Base-by-base conservation (phyloP, 1,140 invertebrate genomes). In the Drosophila novamexicana region DNA sequence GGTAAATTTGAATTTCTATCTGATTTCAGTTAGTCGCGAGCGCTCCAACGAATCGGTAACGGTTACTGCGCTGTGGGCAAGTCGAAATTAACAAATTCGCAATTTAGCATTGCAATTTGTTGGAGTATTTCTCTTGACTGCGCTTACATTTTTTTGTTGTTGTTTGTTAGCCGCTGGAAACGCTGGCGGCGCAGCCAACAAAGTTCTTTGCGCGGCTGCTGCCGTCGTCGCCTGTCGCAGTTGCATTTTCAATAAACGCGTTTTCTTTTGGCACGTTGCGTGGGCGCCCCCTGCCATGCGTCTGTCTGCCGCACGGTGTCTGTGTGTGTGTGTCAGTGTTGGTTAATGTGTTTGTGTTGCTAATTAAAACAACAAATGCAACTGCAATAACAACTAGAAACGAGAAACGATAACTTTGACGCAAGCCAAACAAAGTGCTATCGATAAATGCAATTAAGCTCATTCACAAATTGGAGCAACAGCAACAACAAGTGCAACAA, bases 331-430 rank as follows among this genome's bases (percentile, higher is more conserved):
- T 65, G 65, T 73, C 75, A 72, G 82, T 50, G 69, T 88, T 89
- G 77, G 81, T 72, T 85, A 81, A 84, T 85, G 82, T 86, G 73
- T 88, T 79, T 86, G 83, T 83, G 86, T 83, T 88, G 83, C 84
- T 88, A 89, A 88, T 88, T 89, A 88, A 88, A 86, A 57, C 69
- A 81, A 78, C 59, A 59, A 8, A 39, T 42, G 44, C 59, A 65
- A 47, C 42, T 54, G 16, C 63, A 64, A 32, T 54, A 54, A 59
- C 77, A 69, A 57, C 58, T 75, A 69, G 72, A 82, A 84, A 83
- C 77, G 49, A 73, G 67, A 66, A 85, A 82, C 82, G 72, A 75
- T 75, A 83, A 78, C 65, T 70, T 83, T 64, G 75, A 85, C 68
- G 57, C 76, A 77, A 80, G 57, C 81, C 56, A 75, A 76, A 81